Evolutionary conservation across 2,888 invertebrate genomes (phyloP), one percentile per base, ranked within the genome.

Genomic region (Willowsia nigromaculata): DNA sequence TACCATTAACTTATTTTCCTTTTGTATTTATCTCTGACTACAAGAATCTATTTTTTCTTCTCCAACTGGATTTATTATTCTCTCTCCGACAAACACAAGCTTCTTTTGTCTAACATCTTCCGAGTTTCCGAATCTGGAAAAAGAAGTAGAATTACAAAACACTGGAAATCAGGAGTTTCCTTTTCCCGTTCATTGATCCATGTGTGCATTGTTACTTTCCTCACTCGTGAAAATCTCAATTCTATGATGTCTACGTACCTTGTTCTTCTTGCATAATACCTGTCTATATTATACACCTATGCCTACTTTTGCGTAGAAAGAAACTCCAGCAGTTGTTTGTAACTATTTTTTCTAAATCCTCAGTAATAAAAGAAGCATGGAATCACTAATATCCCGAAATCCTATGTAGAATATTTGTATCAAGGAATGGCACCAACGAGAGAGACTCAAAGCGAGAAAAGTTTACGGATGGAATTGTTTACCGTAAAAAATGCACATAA

Each of bases 181-280:
- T 76, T 88, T 88, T 78, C 78, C 78, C 84, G 37, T 76, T 65
- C 84, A 88, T 88, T 88, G 88, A 88, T 88, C 76, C 68, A 68
- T 56, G 59, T 37, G 22, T 30, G 30, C 30, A 62, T 47, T 47
- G 62, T 81, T 83, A 18, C 78, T 83, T 71, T 83, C 27, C 50
- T 43, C 68, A 33, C 71, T 30, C 53, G 18, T 18, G 40, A 59
- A 74, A 43, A 43, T 33, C 56, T 47, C 18, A 68, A 59, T 25
- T 81, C 62, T 27, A 53, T 27, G 25, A 33, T 78, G n/a, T 22
- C 78, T 68, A 68, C 7, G 15, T 68, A n/a, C 18, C 30, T 68
- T 68, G 1, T 22, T 37, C 6, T 6, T n/a, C 22, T 11, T 65
- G 65, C 33, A 25, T 1, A 27, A 5, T 27, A 25, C n/a, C 7